Evolutionary conservation across 2,888 invertebrate genomes (phyloP), one percentile per base, ranked within the genome.

Genomic region (Tanaodytes sp.): DNA sequence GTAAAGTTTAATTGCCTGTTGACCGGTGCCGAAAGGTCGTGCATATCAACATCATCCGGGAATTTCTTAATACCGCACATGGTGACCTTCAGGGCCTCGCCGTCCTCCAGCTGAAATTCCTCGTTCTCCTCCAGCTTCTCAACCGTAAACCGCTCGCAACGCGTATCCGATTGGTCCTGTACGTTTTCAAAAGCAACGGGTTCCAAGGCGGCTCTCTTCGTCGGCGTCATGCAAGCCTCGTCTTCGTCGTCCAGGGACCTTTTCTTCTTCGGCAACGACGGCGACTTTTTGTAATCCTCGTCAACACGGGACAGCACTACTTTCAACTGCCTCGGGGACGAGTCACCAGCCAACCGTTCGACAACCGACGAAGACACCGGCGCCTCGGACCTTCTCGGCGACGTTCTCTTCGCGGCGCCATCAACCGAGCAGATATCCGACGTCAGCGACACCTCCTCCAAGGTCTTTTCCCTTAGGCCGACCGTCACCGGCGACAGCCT

Each of bases 401-500:
- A n/a, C 14, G 12, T n/a, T 27, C 39, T 46, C 15, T 49, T 61
- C 1, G 18, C 30, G 33, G 46, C 23, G 12, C 15, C 16, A 5
- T 51, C 74, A 36, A 71, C 72, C 11, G 72, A 55, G 11, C 76
- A 73, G 8, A 75, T 73, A 42, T 78, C 77, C 2, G 80, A 76
- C 0, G 81, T 82, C 12, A 85, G 71, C 0, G 82, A 84, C 27
- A 85, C 81, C 51, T 85, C 84, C 20, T 82, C 84, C 1, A 85
- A 73, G 0, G 84, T 85, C 1, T 84, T 77, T 49, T 85, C 84
- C 0, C 80, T 77, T 9, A 79, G 78, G 30, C 84, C 83, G 15
- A 85, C 83, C 63, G 82, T 69, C 11, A 84, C 79, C 49, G 85
- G 84, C 2, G 84, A 84, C 40, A 85, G 74, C 20, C 84, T 77